These are phyloP conservation scores for Emys orbicularis DNA, from an alignment of 2,797 vertebrate species.

Conservation along the genomic window DNA sequence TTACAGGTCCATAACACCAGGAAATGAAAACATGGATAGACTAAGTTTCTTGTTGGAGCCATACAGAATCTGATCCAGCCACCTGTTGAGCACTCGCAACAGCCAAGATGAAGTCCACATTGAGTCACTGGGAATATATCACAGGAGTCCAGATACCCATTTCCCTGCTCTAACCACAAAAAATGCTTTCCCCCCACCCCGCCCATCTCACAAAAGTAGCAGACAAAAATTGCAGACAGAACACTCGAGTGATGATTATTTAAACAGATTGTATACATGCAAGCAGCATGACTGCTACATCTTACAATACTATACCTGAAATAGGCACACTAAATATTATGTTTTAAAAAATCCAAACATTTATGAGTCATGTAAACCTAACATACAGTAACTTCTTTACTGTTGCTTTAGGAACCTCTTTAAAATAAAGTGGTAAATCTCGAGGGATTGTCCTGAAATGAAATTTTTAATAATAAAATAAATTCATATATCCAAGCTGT, in stretches of 20 bases:
- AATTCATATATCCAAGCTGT: slow-evolving; percentile 62
- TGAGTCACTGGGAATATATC: background rate
- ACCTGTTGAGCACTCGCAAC: background rate
- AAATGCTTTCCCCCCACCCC: background rate
- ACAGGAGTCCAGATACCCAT: background rate
- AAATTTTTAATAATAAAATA: slow-evolving; percentile 74
- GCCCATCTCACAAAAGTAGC: slow-evolving; percentile 43
- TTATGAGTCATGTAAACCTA: slow-evolving; percentile 49
- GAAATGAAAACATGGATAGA: background rate
- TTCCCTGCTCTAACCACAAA: background rate
- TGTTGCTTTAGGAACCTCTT: slow-evolving; percentile 59
- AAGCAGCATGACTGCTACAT: slow-evolving; percentile 47
- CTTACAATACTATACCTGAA: slow-evolving; percentile 43
- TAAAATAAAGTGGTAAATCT: slow-evolving; percentile 66
- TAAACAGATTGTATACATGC: slow-evolving; percentile 54
- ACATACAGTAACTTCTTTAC: slow-evolving; percentile 63
- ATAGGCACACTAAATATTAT: slow-evolving; percentile 51
- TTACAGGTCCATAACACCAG: background rate
- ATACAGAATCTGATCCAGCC: fast-evolving
- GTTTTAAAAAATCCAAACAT: slow-evolving; percentile 59
- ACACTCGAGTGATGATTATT: slow-evolving; percentile 47
- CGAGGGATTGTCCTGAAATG: slow-evolving; percentile 67
- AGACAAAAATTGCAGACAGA: slow-evolving; percentile 37
- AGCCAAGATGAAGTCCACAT: background rate
- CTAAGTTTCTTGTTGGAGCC: background rate